Percentiles rank a stretch among this genome's conserved stretches.
Conservation (phyloP, 1,140 invertebrate species). For the Nautilus pompilius region DNA sequence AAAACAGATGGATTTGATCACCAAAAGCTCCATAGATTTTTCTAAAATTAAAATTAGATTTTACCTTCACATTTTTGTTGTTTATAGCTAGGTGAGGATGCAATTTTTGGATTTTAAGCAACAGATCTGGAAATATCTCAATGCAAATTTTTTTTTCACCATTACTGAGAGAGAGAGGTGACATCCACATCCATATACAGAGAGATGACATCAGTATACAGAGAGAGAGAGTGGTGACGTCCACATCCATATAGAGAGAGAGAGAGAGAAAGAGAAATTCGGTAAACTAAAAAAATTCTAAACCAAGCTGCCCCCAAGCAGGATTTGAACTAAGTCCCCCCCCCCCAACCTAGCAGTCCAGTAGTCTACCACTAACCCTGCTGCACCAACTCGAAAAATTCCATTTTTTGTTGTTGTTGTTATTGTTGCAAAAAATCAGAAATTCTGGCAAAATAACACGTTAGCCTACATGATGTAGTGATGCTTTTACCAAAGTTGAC, state of each 20-base stretch:
- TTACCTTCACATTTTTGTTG: too few relatives aligned
- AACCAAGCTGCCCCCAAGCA: slow-evolving; percentile 33
- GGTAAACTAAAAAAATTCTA: slow-evolving; percentile 13
- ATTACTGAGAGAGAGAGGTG: neutral
- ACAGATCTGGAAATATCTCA: too few relatives aligned
- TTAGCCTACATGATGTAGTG: neutral
- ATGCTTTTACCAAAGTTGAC: too few relatives aligned
- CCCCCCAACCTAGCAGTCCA: too few relatives aligned
- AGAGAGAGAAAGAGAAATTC: neutral
- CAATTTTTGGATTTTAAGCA: too few relatives aligned
- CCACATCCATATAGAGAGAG: neutral
- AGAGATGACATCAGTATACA: too few relatives aligned
- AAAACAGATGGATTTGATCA: neutral
- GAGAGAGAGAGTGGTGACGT: neutral
- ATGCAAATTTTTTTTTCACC: neutral
- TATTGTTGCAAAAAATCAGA: slow-evolving; percentile 13
- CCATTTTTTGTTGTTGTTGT: slow-evolving; percentile 24
- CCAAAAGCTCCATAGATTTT: too few relatives aligned
- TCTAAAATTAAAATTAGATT: too few relatives aligned
- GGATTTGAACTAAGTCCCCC: too few relatives aligned
- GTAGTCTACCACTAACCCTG: slow-evolving; percentile 33
- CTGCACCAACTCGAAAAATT: slow-evolving; percentile 27
- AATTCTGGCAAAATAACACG: neutral
- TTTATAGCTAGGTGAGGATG: too few relatives aligned
- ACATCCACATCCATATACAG: neutral